Evolutionary conservation across 2,888 invertebrate genomes (phyloP), one percentile per base, ranked within the genome.

Genomic region (Rosalia funebris): DNA sequence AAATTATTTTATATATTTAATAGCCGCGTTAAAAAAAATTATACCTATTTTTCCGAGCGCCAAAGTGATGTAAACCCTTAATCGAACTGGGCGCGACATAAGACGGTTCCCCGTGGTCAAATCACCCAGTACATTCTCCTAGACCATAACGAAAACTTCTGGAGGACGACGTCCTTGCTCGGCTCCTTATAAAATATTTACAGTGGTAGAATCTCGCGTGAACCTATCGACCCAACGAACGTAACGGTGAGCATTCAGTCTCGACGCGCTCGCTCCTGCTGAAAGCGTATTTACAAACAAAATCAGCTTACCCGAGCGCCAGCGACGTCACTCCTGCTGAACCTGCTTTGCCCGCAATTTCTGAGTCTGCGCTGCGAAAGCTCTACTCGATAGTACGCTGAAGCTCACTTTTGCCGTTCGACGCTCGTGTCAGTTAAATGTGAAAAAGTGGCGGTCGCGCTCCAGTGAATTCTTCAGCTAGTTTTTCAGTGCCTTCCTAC

Each of bases 281-380:
- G 39, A 41, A 52, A 42, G 20, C 25, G 41, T 20, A 31, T 20
- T 25, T 36, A 41, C 41, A 41, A 52, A 39, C 41, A 25, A 10
- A 41, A 41, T 19, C 25, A 41, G 41, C 52, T 41, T 25, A 31
- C 14, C 41, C 15, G 41, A 41, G 31, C 52, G 52, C 25, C 52
- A 31, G 15, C 39, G 39, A 52, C 52, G 52, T 31, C 41, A 39
- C 31, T 37, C 50, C 50, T 39, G 46, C 46, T 32, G 37, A 36
- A 17, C 36, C 41, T 39, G 37, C n/a, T 20, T 12, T 25, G 25
- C 52, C 41, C 37, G 52, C 52, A 41, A 41, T 41, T 41, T n/a
- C 41, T 41, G 52, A 39, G 39, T 52, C 52, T 52, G 52, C 52
- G 52, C 52, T 17, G 31, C 52, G 52, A 41, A 52, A 52, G 52